Percentiles rank a stretch among this genome's conserved stretches.
Evolutionary conservation across 1,140 invertebrate species (phyloP).

Genomic region (Ceratoteleas bidentatus): DNA sequence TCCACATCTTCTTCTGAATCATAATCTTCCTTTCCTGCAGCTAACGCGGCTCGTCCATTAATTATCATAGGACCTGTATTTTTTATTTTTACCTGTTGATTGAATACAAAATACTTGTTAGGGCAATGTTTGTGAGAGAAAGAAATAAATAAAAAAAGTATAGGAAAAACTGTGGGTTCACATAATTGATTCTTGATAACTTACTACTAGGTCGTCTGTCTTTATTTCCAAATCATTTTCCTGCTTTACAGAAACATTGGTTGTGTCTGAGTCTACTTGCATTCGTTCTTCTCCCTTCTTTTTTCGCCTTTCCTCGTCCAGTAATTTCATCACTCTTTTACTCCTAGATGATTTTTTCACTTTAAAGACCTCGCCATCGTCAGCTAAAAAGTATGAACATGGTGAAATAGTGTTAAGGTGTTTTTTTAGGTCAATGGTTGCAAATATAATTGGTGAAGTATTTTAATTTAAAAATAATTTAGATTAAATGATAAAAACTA

Average conservation of each 20-base stretch:
- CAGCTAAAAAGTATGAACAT: constrained; percentile 87
- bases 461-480: no score
- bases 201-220: constrained; percentile 84
- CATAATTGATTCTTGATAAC: no score
- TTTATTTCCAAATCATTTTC: constrained; percentile 84
- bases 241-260: constrained; percentile 78
- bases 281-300: constrained; percentile 85
- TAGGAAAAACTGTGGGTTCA: no score
- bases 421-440: no score
- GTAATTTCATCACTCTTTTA: constrained; percentile 92
- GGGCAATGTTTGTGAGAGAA: no score
- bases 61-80: constrained; percentile 85
- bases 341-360: constrained; percentile 97
- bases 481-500: no score
- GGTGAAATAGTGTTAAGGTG: not conserved
- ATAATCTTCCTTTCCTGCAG: constrained; percentile 88
- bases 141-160: no score
- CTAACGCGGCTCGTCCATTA: constrained; percentile 89
- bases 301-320: constrained; percentile 90
- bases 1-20: constrained; percentile 86
- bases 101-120: not conserved
- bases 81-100: constrained; percentile 82
- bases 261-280: constrained; percentile 79
- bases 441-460: no score
- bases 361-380: constrained; percentile 94